Conservation (phyloP, 35 echinoderm and acorn worm genomes). For the Apostichopus californicus region DNA sequence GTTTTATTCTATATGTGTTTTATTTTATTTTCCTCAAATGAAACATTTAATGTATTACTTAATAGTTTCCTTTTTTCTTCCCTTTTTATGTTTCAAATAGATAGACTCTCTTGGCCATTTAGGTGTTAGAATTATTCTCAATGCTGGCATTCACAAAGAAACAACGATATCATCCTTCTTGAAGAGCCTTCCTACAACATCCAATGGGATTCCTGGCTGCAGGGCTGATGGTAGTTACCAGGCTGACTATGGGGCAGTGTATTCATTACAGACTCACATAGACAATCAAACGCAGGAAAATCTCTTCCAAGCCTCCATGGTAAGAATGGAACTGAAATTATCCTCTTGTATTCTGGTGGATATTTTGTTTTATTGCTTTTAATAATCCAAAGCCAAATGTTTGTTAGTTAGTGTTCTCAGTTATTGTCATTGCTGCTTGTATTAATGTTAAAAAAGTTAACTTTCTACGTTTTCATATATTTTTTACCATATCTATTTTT, state of each 20-base stretch:
- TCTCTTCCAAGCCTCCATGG: conserved; percentile 52
- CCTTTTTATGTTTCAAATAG: background rate
- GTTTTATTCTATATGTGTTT: too few relatives aligned
- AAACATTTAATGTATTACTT: too few relatives aligned
- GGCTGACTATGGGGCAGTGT: conserved; percentile 61
- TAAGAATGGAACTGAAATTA: conserved; percentile 3
- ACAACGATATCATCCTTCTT: background rate
- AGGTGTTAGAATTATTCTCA: conserved; percentile 43
- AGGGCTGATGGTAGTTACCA: conserved; percentile 41
- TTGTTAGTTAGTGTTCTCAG: background rate
- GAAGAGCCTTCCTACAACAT: background rate
- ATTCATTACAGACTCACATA: conserved; percentile 55
- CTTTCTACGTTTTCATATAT: background rate
- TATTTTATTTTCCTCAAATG: too few relatives aligned
- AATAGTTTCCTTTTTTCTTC: background rate
- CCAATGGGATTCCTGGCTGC: conserved; percentile 48
- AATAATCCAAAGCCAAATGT: background rate
- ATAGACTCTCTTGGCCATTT: conserved; percentile 50
- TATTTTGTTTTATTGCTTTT: background rate
- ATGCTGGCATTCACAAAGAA: conserved; percentile 35
- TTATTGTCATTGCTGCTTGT: background rate
- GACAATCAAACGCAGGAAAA: conserved; percentile 64
- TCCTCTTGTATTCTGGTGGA: background rate
- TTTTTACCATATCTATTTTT: too few relatives aligned
- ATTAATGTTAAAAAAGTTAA: too few relatives aligned